A percentile compares a stretch with the other conserved stretches of the same genome.
Conservation (phyloP, 2,113 vertebrate species). For the Pachypanchax playfairii region DNA sequence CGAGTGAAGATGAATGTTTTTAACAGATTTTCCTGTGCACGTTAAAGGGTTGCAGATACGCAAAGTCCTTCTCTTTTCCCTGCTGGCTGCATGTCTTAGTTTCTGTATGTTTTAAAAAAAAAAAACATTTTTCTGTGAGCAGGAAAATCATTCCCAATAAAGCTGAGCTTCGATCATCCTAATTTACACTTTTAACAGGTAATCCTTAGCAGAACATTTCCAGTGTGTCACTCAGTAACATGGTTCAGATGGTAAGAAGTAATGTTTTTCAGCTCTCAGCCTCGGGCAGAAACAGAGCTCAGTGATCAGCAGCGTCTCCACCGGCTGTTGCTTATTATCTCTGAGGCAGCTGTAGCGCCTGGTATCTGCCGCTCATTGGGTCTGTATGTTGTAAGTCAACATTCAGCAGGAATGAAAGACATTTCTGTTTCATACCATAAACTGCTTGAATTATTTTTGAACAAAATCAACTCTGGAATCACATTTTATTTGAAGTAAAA, state of each 20-base stretch:
- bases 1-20: constrained; percentile 46
- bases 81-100: constrained; percentile 11
- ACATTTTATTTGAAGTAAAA: constrained; percentile 40
- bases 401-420: constrained; percentile 44
- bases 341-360: constrained; percentile 18
- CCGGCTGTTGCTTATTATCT: constrained; percentile 55
- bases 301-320: constrained; percentile 6
- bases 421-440: constrained; percentile 43
- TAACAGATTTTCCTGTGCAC: constrained; percentile 52
- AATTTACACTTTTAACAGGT: constrained; percentile 11
- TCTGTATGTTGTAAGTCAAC: constrained; percentile 38
- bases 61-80: neutral
- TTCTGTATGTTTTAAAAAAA: constrained; percentile 23
- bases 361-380: constrained; percentile 25
- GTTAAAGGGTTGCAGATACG: constrained; percentile 45
- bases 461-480: constrained; percentile 43
- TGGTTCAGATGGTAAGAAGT: constrained; percentile 19
- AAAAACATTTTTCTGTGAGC: neutral
- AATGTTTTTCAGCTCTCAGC: neutral
- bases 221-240: constrained; percentile 10
- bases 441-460: constrained; percentile 58
- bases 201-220: constrained; percentile 13
- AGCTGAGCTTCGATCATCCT: constrained; percentile 20
- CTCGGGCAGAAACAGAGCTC: constrained; percentile 16
- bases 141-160: constrained; percentile 33